Evolutionary conservation across 2,797 vertebrate species (phyloP), one percentile per base, ranked within the genome.

Genomic region (Alcedo quadribrachys): DNA sequence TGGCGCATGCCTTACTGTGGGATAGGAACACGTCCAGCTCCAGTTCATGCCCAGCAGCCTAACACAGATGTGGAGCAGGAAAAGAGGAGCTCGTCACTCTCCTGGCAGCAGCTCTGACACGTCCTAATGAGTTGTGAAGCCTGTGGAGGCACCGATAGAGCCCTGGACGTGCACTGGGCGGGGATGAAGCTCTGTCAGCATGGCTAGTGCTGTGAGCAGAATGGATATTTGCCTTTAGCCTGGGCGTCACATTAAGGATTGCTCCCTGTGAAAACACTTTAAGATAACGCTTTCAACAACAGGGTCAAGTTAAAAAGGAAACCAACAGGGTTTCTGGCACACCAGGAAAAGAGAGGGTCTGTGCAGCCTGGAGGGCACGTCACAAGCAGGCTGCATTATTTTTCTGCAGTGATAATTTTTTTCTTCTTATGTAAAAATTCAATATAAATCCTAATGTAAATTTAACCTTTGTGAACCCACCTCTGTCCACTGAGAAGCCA

Each of bases 21-120:
- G 69, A 17, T 6, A 61, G 77, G 53, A 66, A 8, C 2, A 5
- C 5, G 12, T 18, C 35, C 77, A 65, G 22, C 28, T 60, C 3
- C 32, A 17, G 1, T 2, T 53, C 18, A 4, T 5, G 32, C 16
- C 66, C 40, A 13, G 27, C 1, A 6, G 62, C 66, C 12, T 1
- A 22, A 71, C 67, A 28, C 37, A 51, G 86, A 16, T 7, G 35
- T 8, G 51, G 35, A 37, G 35, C 54, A 40, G 45, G n/a, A n/a
- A 28, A 32, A 43, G 53, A 61, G 25, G 58, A 63, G 46, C 42
- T 66, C 27, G 0, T 32, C 27, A 4, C 55, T 84, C 46, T 66
- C 37, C 81, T 43, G 68, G 69, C 73, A 87, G 88, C 18, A 48
- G 53, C 68, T 67, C 2, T 25, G 77, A 9, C 40, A 7, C 4